These are phyloP conservation scores for Doris montereyensis DNA, from an alignment of 2,888 invertebrate species.

Conservation along the genomic window DNA sequence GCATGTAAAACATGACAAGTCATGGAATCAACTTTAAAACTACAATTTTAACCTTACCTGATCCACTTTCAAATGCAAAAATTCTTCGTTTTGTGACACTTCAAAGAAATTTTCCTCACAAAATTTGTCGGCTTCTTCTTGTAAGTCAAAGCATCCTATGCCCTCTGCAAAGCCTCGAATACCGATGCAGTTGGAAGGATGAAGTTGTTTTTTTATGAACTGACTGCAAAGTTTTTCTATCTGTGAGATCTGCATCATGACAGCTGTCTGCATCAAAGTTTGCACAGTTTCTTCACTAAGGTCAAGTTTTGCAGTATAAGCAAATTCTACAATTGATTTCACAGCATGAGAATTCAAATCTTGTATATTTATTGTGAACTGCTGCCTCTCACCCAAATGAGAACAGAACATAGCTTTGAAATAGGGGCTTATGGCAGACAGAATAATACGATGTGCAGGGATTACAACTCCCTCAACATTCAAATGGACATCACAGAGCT, in stretches of 20 bases:
- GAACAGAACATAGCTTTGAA: conserved; percentile 49
- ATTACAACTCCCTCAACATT: conserved; percentile 38
- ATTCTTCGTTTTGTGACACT: conserved; percentile 46
- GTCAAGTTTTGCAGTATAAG: conserved; percentile 38
- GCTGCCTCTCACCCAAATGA: conserved; percentile 42
- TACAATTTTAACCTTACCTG: too few species aligned
- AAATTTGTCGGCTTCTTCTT: conserved; percentile 41
- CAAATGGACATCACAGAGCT: conserved; percentile 43
- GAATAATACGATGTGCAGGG: conserved; percentile 43
- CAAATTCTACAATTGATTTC: conserved; percentile 41
- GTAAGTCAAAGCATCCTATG: conserved; percentile 38
- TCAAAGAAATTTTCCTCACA: conserved; percentile 45
- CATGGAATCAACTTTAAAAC: too few species aligned
- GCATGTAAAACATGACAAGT: too few species aligned
- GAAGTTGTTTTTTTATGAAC: conserved; percentile 39
- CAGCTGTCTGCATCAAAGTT: conserved; percentile 43
- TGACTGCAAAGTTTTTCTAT: conserved; percentile 42
- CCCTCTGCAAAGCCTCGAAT: conserved; percentile 44
- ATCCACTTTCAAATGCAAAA: conserved; percentile 41
- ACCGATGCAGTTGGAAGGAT: conserved; percentile 46
- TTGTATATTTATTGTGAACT: conserved; percentile 39
- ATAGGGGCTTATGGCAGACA: conserved; percentile 45
- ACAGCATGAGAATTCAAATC: conserved; percentile 37
- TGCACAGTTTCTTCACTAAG: conserved; percentile 45
- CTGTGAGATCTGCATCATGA: conserved; percentile 46